Conservation (phyloP, 2,113 vertebrate genomes). For the Beaufortia kweichowensis region DNA sequence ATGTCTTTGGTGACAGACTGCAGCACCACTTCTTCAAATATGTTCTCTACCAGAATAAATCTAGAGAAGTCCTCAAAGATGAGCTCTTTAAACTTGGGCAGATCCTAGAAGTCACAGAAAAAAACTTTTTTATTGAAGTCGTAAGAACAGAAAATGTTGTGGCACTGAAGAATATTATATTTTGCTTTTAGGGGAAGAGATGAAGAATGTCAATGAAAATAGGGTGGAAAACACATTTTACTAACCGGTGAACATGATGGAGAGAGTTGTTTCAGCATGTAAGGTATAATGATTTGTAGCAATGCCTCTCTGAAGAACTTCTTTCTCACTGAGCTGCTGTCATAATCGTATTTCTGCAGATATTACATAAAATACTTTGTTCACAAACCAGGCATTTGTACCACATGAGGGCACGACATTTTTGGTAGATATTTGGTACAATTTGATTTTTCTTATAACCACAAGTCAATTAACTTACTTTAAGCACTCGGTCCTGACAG, state of each 20-base stretch:
- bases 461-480: slow-evolving; percentile 73
- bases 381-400: neutral
- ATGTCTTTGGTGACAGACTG: slow-evolving; percentile 96
- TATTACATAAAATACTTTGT: neutral
- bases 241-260: slow-evolving; percentile 61
- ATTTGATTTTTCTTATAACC: too few relatives aligned
- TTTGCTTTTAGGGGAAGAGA: neutral
- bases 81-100: slow-evolving; percentile 88
- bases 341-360: slow-evolving; percentile 89
- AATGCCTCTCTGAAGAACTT: slow-evolving; percentile 94
- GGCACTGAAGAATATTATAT: too few relatives aligned
- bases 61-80: slow-evolving; percentile 94
- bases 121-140: too few relatives aligned
- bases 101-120: slow-evolving; percentile 72
- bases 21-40: slow-evolving; percentile 91
- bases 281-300: slow-evolving; percentile 93
- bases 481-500: slow-evolving; percentile 92
- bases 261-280: slow-evolving; percentile 89
- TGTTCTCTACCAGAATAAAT: slow-evolving; percentile 91
- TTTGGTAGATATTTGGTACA: too few relatives aligned
- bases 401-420: neutral
- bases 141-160: too few relatives aligned
- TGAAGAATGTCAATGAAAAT: neutral
- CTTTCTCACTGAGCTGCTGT: slow-evolving; percentile 94
- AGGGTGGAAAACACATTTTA: neutral